Percentiles rank a stretch among this genome's conserved stretches.
Conservation (phyloP, 2,888 invertebrate genomes). For the Linnaemya vulpina region DNA sequence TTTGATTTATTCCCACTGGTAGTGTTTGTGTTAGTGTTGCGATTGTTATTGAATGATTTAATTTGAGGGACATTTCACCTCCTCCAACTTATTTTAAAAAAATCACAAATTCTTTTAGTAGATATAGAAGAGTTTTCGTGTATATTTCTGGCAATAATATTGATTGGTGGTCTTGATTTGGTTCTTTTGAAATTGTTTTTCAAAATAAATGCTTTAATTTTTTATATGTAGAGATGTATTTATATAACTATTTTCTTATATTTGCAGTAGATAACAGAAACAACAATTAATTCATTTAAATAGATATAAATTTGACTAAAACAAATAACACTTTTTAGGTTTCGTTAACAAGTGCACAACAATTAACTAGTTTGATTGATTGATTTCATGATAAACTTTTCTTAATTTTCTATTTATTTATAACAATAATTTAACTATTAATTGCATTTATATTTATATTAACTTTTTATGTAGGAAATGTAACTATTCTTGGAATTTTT, state of each 20-base stretch:
- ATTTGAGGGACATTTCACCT: conserved; percentile 36
- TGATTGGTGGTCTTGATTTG: conserved; percentile 21
- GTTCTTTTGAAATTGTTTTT: conserved; percentile 21
- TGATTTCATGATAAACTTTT: conserved; percentile 13
- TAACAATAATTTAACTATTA: conserved; percentile 13
- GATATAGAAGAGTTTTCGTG: background rate
- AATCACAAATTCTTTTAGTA: conserved; percentile 14
- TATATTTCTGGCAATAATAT: conserved; percentile 7
- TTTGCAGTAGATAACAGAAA: conserved; percentile 17
- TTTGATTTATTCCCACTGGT: conserved; percentile 21
- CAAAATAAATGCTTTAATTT: conserved; percentile 54
- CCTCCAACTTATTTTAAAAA: conserved; percentile 7
- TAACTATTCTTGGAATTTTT: conserved; percentile 18
- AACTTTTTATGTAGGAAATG: conserved; percentile 47
- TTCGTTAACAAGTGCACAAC: conserved; percentile 57
- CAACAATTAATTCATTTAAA: conserved; percentile 36
- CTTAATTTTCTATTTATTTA: background rate
- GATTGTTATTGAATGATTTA: conserved; percentile 53
- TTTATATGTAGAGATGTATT: background rate
- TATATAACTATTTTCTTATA: conserved; percentile 2
- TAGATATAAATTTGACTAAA: conserved; percentile 56
- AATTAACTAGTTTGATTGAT: background rate
- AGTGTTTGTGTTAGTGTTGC: conserved; percentile 22
- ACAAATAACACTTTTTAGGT: conserved; percentile 69
- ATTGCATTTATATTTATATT: conserved; percentile 1